Conservation (phyloP, 2,888 invertebrate species). For the Idaea aversata region DNA sequence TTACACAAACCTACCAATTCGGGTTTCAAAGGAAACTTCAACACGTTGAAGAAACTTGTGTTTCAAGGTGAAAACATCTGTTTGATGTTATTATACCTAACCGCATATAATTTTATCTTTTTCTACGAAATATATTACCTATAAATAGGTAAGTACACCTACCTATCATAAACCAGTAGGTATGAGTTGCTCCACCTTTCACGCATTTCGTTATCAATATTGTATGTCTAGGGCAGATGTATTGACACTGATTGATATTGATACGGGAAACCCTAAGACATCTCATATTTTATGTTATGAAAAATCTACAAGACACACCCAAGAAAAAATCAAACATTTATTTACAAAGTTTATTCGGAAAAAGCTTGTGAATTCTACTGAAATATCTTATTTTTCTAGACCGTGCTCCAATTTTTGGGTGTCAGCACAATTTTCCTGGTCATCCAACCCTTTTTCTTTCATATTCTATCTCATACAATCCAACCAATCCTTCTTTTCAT, state of each 20-base stretch:
- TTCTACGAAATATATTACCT: background rate
- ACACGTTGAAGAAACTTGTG: background rate
- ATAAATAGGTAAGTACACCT: background rate
- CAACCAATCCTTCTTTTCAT: no score
- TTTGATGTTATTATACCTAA: background rate
- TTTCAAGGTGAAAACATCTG: slow-evolving; percentile 1
- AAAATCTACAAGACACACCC: background rate
- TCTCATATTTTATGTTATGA: slow-evolving; percentile 22
- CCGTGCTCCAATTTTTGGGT: no score
- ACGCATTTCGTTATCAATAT: background rate
- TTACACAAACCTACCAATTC: background rate
- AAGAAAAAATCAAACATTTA: background rate
- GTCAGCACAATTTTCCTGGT: no score
- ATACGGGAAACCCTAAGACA: slow-evolving; percentile 43
- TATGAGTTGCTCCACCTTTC: background rate
- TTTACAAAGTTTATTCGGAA: background rate
- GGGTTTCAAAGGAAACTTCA: background rate
- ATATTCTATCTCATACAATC: no score
- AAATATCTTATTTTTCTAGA: background rate
- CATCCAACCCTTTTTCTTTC: no score
- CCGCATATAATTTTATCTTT: background rate
- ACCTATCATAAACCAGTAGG: slow-evolving; percentile 8
- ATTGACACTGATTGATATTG: slow-evolving; percentile 66
- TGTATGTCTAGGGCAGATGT: slow-evolving; percentile 5
- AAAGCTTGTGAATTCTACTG: background rate